Evolutionary conservation across 92 coral and sea anemone species (phyloP), one percentile per base, ranked within the genome.

Genomic region (Isaurus tuberculatus): DNA sequence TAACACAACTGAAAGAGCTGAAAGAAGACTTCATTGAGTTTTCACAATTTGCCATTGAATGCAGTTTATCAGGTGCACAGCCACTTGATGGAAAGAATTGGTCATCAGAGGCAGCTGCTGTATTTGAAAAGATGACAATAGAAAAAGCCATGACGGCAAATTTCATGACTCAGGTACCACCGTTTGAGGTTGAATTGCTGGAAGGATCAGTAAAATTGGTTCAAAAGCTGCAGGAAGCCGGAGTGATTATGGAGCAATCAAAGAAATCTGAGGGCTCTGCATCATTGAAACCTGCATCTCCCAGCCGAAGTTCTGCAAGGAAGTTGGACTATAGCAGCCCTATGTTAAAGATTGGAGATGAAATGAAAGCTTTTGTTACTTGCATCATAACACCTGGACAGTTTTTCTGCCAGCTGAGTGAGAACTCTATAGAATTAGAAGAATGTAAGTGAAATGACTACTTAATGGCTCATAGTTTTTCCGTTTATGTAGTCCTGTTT

Each of bases 321-420:
- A 77, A 57, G 70, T 77, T 77, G 70, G 91, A 73, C 9, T 89
- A 71, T 31, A 49, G 19, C 20, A 60, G 42, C 6, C 92, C 92
- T 40, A 80, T 20, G 10, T 60, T 95, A 16, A 74, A 79, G n/a
- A 65, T 79, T 70, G 95, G 92, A 20, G 79, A 82, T 23, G 79
- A 69, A 51, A 87, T 73, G 26, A 91, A 89, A 48, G 89, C 86
- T 2, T 81, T 57, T 58, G 72, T 93, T n/a, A 89, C 91, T 42
- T 82, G 83, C 43, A 65, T 89, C 14, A 80, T 86, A 32, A 86
- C 98, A 19, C 95, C 98, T 84, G 95, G 95, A 48, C 81, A 69
- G 89, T 93, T 93, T 69, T 88, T 77, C 67, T 93, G 98, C 55
- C 98, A 93, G 75, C 80, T 93, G 20, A 89, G 74, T 25, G 86